Percentiles rank a stretch among this genome's conserved stretches.
These are phyloP conservation scores for Cirrhinus mrigala DNA, from an alignment of 2,797 vertebrate species.

Conservation along the genomic window DNA sequence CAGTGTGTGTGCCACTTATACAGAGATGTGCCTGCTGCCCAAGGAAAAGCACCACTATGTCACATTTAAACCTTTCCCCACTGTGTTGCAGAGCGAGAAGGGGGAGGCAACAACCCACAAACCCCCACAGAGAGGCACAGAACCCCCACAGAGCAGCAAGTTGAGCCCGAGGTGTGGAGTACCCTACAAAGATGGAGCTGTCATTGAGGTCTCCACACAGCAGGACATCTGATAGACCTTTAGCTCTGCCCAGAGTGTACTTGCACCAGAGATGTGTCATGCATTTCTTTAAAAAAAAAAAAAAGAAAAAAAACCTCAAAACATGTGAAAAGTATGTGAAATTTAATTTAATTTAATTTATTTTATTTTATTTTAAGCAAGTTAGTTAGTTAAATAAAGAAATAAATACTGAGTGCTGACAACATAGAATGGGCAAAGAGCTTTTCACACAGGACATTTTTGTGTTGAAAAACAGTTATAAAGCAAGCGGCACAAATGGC, in stretches of 20 bases:
- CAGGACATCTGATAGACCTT: constrained; percentile 22
- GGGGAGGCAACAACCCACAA: background rate
- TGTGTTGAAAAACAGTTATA: background rate
- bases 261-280: constrained; percentile 20
- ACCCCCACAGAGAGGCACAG: constrained; percentile 14
- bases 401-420: background rate
- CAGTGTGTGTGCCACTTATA: constrained; percentile 5
- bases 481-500: no score
- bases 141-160: constrained; percentile 25
- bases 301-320: background rate
- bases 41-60: background rate
- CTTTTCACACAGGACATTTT: background rate
- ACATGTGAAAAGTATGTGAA: background rate
- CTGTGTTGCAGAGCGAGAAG: constrained; percentile 3
- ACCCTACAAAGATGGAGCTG: constrained; percentile 28
- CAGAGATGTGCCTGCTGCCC: constrained; percentile 17
- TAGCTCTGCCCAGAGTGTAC: constrained; percentile 32
- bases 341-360: no score
- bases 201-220: constrained; percentile 37
- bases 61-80: constrained; percentile 23
- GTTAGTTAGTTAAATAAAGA: background rate
- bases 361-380: no score
- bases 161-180: constrained; percentile 26
- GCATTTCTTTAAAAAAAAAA: background rate
- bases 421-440: background rate